Conservation (phyloP, 2,113 vertebrate genomes). For the Hiodon tergisus region DNA sequence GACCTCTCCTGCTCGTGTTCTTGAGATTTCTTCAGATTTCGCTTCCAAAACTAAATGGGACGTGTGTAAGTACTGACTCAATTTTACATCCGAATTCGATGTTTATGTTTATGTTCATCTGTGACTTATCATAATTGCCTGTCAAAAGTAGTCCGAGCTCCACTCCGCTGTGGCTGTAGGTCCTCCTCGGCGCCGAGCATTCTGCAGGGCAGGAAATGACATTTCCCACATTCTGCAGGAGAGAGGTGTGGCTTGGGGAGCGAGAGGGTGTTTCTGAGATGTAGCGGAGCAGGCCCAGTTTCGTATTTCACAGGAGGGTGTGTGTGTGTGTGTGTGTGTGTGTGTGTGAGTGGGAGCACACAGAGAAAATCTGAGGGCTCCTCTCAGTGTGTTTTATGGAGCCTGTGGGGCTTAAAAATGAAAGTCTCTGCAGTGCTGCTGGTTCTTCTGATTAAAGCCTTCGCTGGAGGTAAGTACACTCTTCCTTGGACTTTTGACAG, state of each 20-base stretch:
- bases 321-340: background rate
- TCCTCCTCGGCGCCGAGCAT: conserved; percentile 14
- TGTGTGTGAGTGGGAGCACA: conserved; percentile 26
- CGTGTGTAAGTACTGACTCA: too few species aligned
- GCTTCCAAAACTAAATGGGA: too few species aligned
- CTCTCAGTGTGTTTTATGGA: conserved; percentile 57
- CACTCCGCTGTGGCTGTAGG: background rate
- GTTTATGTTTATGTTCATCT: too few species aligned
- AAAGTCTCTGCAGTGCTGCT: conserved; percentile 58
- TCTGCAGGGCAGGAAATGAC: conserved; percentile 43
- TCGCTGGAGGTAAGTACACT: conserved; percentile 58
- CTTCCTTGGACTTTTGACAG: background rate
- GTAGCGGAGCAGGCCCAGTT: conserved; percentile 52
- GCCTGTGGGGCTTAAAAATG: conserved; percentile 62
- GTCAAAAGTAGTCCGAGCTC: background rate
- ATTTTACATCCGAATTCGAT: too few species aligned
- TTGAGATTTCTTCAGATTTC: too few species aligned
- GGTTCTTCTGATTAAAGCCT: conserved; percentile 53
- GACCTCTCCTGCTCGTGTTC: too few species aligned
- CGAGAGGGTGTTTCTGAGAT: conserved; percentile 43
- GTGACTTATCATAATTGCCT: too few species aligned
- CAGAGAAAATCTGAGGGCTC: conserved; percentile 35
- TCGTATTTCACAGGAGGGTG: conserved; percentile 56
- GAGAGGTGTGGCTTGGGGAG: conserved; percentile 27
- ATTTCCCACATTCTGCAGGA: conserved; percentile 38